Percentiles rank a stretch among this genome's conserved stretches.
These are phyloP conservation scores for Dryobotodes eremita DNA, from an alignment of 2,888 invertebrate species.

Conservation along the genomic window DNA sequence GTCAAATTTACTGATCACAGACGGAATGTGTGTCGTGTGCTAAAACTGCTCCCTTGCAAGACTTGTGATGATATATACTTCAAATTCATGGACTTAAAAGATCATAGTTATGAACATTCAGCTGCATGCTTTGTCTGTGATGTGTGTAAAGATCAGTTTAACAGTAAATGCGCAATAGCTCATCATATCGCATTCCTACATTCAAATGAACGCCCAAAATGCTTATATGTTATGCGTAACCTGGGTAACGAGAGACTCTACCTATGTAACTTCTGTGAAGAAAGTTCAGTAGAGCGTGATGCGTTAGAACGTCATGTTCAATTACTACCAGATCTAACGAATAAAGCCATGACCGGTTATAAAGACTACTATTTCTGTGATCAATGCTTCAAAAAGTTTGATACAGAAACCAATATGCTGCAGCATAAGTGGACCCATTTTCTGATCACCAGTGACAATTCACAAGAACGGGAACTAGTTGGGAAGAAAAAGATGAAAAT, in stretches of 20 bases:
- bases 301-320: slow-evolving; percentile 78
- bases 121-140: slow-evolving; percentile 78
- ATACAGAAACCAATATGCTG: slow-evolving; percentile 81
- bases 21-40: slow-evolving; percentile 74
- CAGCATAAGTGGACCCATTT: slow-evolving; percentile 87
- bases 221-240: slow-evolving; percentile 74
- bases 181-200: slow-evolving; percentile 83
- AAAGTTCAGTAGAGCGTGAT: slow-evolving; percentile 77
- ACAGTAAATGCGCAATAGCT: slow-evolving; percentile 78
- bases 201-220: slow-evolving; percentile 72
- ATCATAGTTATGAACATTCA: slow-evolving; percentile 82
- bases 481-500: slow-evolving; percentile 58
- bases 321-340: slow-evolving; percentile 79
- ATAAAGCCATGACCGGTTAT: slow-evolving; percentile 80
- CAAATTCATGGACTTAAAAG: slow-evolving; percentile 83
- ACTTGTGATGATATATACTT: slow-evolving; percentile 77
- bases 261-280: slow-evolving; percentile 83
- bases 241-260: slow-evolving; percentile 77
- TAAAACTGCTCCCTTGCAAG: slow-evolving; percentile 79
- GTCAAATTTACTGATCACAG: slow-evolving; percentile 76
- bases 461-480: slow-evolving; percentile 64
- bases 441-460: slow-evolving; percentile 77
- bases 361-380: slow-evolving; percentile 85
- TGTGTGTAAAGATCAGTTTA: slow-evolving; percentile 83
- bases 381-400: slow-evolving; percentile 82